Conservation (phyloP, 2,888 invertebrate genomes). For the Eupeodes latifasciatus region DNA sequence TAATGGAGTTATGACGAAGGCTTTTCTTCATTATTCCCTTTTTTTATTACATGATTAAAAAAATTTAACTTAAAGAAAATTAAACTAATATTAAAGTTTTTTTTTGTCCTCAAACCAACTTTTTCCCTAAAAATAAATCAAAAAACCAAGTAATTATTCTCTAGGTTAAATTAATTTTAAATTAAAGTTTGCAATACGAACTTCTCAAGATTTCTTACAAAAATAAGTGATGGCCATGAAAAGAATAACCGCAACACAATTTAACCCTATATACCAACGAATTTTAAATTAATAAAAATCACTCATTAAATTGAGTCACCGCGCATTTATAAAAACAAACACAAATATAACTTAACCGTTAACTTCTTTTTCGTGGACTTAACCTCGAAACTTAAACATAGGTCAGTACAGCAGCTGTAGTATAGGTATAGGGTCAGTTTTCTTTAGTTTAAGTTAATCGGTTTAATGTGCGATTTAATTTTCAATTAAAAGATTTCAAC, state of each 20-base stretch:
- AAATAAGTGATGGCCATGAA: not conserved
- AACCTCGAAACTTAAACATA: not conserved
- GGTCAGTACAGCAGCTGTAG: not conserved
- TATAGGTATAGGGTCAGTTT: conserved; percentile 19
- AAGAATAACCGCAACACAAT: not conserved
- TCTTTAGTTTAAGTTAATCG: not conserved
- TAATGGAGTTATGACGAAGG: too few species aligned
- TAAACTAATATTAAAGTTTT: too few species aligned
- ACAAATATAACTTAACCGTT: not conserved
- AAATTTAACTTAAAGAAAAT: too few species aligned
- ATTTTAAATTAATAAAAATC: not conserved
- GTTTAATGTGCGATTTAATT: not conserved
- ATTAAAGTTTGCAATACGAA: too few species aligned
- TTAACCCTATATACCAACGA: not conserved
- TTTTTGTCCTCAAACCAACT: too few species aligned
- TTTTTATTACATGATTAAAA: too few species aligned
- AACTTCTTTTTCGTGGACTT: conserved; percentile 30
- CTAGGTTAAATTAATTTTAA: too few species aligned
- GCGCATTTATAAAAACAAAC: conserved; percentile 2
- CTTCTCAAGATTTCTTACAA: too few species aligned
- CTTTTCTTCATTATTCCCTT: too few species aligned
- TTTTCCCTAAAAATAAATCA: too few species aligned
- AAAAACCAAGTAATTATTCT: too few species aligned
- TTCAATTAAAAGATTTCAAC: not conserved
- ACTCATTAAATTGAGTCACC: not conserved